Conservation (phyloP, 1,140 invertebrate genomes). For the Trachelipus rathkii region DNA sequence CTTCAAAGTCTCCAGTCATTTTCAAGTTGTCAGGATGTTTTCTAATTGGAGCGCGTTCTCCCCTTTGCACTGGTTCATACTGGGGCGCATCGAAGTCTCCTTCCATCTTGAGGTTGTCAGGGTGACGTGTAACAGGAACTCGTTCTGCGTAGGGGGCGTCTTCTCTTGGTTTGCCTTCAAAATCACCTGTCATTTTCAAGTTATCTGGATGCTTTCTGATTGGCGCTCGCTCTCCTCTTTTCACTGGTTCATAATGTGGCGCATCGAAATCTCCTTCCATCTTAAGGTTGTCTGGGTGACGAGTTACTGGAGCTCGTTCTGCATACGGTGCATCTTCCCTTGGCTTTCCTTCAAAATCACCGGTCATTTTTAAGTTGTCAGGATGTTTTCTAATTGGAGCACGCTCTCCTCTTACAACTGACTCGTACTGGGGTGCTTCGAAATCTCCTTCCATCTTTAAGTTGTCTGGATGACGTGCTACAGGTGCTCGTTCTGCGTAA, state of each 20-base stretch:
- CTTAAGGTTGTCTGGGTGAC: conserved; percentile 56
- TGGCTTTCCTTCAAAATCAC: conserved; percentile 41
- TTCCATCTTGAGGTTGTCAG: conserved; percentile 44
- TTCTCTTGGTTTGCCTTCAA: conserved; percentile 42
- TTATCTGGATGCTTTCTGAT: conserved; percentile 57
- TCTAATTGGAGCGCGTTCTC: conserved; percentile 54
- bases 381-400: conserved; percentile 51
- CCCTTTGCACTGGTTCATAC: conserved; percentile 48
- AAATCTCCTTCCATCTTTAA: conserved; percentile 42
- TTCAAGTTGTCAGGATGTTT: conserved; percentile 58
- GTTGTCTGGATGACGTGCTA: conserved; percentile 48
- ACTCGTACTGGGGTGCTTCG: conserved; percentile 10
- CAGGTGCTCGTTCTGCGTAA: conserved; percentile 52
- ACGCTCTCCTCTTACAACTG: conserved; percentile 47
- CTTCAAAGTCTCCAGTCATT: conserved; percentile 51
- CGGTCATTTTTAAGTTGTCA: conserved; percentile 60
- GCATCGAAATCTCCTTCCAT: conserved; percentile 54
- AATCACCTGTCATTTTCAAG: conserved; percentile 53
- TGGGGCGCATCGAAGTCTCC: conserved; percentile 47
- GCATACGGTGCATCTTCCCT: conserved; percentile 23
- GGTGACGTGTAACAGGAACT: conserved; percentile 48
- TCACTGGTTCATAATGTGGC: conserved; percentile 31
- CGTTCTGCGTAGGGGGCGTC: conserved; percentile 54
- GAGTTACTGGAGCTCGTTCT: conserved; percentile 45
- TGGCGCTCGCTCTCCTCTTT: conserved; percentile 50